These are phyloP conservation scores for Drosophila ironensis DNA, from an alignment of 1,140 invertebrate genomes.

Conservation along the genomic window DNA sequence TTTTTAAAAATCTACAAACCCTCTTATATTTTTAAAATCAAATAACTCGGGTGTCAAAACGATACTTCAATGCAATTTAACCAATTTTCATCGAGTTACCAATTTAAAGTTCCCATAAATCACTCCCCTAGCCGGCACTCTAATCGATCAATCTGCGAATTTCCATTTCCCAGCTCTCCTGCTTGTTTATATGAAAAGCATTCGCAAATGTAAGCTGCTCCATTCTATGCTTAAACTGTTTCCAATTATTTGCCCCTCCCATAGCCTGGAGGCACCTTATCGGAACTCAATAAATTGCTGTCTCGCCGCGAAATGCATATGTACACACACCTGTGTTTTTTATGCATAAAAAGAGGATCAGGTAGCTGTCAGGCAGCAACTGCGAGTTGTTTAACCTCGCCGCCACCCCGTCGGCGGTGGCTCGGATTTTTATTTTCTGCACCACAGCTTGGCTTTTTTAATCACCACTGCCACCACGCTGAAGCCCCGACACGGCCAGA, in stretches of 20 bases:
- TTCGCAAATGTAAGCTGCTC: slow-evolving; percentile 2
- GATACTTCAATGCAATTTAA: too few relatives aligned
- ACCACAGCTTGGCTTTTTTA: slow-evolving; percentile 39
- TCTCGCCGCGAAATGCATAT: slow-evolving; percentile 34
- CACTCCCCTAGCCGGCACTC: background rate
- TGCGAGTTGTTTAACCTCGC: slow-evolving; percentile 53
- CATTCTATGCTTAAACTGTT: slow-evolving; percentile 31
- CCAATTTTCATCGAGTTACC: too few relatives aligned
- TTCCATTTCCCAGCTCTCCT: background rate
- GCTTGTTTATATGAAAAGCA: background rate
- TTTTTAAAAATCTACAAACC: too few relatives aligned
- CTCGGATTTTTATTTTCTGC: slow-evolving; percentile 30
- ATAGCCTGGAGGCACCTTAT: slow-evolving; percentile 13
- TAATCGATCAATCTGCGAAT: background rate
- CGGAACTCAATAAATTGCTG: slow-evolving; percentile 50
- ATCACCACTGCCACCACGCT: slow-evolving; percentile 48
- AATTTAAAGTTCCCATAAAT: too few relatives aligned
- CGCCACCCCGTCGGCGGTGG: background rate
- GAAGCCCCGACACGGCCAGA: slow-evolving; percentile 19
- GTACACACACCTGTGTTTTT: slow-evolving; percentile 44
- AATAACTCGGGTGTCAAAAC: too few relatives aligned
- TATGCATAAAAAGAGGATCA: slow-evolving; percentile 12
- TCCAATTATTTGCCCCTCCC: slow-evolving; percentile 32
- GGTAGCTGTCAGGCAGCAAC: slow-evolving; percentile 35
- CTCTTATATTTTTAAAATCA: too few relatives aligned